Evolutionary conservation across 2,888 invertebrate genomes (phyloP).

Genomic region (Parthenolecanium corni): DNA sequence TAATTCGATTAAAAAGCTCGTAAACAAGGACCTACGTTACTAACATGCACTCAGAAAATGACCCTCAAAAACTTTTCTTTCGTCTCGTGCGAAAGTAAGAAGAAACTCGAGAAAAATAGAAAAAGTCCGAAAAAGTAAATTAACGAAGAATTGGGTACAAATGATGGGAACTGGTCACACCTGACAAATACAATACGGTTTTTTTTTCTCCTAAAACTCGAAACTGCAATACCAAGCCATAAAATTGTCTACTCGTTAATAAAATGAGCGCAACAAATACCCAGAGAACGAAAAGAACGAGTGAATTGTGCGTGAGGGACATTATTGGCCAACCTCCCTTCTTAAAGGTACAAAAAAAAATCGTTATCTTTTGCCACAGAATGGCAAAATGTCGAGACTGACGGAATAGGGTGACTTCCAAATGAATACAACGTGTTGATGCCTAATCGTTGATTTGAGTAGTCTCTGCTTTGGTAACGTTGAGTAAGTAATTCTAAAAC

Average conservation of each 20-base stretch:
- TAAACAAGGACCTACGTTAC: too few relatives aligned
- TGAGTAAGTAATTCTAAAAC: too few relatives aligned
- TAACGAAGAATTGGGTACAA: constrained; percentile 3
- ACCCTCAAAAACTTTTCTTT: neutral
- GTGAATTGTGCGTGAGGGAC: neutral
- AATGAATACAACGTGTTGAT: too few relatives aligned
- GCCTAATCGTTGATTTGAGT: too few relatives aligned
- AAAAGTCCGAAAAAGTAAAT: neutral
- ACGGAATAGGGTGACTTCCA: too few relatives aligned
- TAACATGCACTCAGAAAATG: too few relatives aligned
- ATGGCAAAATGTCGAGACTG: too few relatives aligned
- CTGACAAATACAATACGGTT: neutral
- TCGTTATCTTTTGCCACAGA: too few relatives aligned
- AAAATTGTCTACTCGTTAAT: neutral
- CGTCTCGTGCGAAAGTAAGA: neutral
- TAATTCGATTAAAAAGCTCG: too few relatives aligned
- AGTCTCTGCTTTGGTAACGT: too few relatives aligned
- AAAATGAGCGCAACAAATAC: neutral
- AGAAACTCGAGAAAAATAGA: neutral
- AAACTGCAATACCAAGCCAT: constrained; percentile 1
- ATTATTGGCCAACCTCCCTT: neutral
- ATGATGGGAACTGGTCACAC: constrained; percentile 10
- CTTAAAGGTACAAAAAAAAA: too few relatives aligned
- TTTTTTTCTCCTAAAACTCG: neutral
- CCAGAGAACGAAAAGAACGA: neutral